Base-by-base conservation (phyloP, 2,797 vertebrate genomes). In the Pitangus sulphuratus region DNA sequence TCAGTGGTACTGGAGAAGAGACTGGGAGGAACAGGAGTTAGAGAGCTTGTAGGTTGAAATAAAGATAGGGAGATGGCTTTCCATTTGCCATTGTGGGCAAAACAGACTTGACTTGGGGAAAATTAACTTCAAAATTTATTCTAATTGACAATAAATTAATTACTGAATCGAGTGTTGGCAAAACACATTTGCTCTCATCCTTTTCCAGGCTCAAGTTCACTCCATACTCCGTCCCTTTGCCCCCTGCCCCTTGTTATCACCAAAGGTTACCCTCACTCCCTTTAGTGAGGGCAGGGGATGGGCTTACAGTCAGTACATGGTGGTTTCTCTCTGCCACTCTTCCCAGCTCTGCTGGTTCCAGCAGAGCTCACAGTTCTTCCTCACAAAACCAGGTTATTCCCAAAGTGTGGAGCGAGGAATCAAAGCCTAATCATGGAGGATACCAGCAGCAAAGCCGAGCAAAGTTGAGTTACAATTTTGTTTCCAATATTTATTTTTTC, bases 11-110 rank as follows among this genome's bases (percentile, higher is more conserved):
- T 51, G 13, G 33, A 26, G n/a, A 72, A 39, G 51, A 82, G 66
- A 31, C 5, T 57, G 19, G 37, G 15, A 87, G 78, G 1, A 9
- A 71, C 11, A 72, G 30, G 21, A 79, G 22, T 58, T 57, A 74
- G 50, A 60, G 61, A 72, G 15, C 17, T 87, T 42, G 7, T 50
- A 28, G 14, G 30, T 19, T 75, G 40, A 87, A 94, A 47, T 56
- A 68, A 71, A 74, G 39, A 54, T 7, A 30, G 15, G 14, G 60
- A 76, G 35, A 40, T 60, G 15, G 8, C 44, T 48, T 92, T 74
- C 12, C 39, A 44, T 0, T 83, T 80, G 12, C 21, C 13, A 48
- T 51, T 0, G 0, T 26, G 53, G 45, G 19, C 22, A 47, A 70
- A 92, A 33, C 13, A 61, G 33, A 25, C 33, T 87, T 2, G 4